These are phyloP conservation scores for Hydractinia echinata DNA, from an alignment of 30 jellyfish, hydroid and myxozoan species.

Conservation along the genomic window DNA sequence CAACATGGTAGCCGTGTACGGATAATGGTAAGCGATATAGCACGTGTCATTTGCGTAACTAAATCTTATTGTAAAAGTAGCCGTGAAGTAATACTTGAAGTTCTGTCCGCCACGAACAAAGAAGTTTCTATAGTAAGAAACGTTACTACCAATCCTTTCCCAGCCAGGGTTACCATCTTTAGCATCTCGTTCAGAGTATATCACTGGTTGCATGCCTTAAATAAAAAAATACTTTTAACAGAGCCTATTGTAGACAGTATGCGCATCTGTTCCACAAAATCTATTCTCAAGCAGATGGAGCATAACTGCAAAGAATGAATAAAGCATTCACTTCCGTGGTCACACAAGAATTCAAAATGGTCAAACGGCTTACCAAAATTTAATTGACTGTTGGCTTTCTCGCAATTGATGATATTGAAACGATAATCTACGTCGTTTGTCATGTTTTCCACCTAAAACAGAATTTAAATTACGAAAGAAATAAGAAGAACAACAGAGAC, in stretches of 20 bases:
- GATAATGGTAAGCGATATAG: constrained; percentile 88
- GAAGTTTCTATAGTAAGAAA: constrained; percentile 79
- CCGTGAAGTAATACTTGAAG: constrained; percentile 51
- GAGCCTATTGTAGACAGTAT: neutral
- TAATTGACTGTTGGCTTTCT: constrained; percentile 87
- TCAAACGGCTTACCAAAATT: constrained; percentile 60
- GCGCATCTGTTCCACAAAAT: neutral
- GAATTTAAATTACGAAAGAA: neutral
- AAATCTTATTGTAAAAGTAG: constrained; percentile 80
- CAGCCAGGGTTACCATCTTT: constrained; percentile 78
- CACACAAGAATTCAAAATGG: too few species aligned
- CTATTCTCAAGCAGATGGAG: too few species aligned
- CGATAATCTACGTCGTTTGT: constrained; percentile 63
- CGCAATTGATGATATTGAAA: constrained; percentile 91
- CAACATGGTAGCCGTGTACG: constrained; percentile 63
- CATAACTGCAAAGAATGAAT: too few species aligned
- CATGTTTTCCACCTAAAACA: constrained; percentile 71
- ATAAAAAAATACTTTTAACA: neutral
- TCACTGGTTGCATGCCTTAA: constrained; percentile 88
- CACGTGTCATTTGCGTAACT: constrained; percentile 82
- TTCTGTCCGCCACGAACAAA: constrained; percentile 45
- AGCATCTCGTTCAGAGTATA: constrained; percentile 68
- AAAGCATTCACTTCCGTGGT: too few species aligned
- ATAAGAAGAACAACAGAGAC: neutral
- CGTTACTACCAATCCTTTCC: constrained; percentile 80